A percentile compares a stretch with the other conserved stretches of the same genome.
Conservation (phyloP, 1,140 invertebrate genomes). For the Zaprionus africanus region DNA sequence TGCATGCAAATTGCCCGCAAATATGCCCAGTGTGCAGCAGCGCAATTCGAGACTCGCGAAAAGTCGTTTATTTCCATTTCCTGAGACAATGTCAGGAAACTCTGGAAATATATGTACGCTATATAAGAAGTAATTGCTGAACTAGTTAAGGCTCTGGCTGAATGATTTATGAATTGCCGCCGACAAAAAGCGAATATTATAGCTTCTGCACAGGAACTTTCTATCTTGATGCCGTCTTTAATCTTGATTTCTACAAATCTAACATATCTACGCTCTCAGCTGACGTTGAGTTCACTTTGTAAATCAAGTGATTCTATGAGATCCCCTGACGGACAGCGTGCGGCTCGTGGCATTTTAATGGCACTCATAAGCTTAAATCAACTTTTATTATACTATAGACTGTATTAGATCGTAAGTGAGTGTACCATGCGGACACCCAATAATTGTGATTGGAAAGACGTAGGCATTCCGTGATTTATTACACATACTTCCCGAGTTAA, state of each 20-base stretch:
- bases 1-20: slow-evolving; percentile 38
- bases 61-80: slow-evolving; percentile 13
- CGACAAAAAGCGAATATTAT: neutral
- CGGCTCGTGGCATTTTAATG: slow-evolving; percentile 61
- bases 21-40: neutral
- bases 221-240: neutral
- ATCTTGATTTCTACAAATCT: slow-evolving; percentile 12
- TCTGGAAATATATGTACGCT: neutral
- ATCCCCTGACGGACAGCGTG: slow-evolving; percentile 13
- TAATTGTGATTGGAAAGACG: slow-evolving; percentile 1
- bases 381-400: slow-evolving; percentile 12
- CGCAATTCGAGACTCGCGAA: neutral
- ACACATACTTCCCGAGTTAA: neutral
- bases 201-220: slow-evolving; percentile 4
- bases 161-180: neutral
- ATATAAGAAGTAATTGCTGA: slow-evolving; percentile 7
- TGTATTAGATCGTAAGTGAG: neutral
- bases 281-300: slow-evolving; percentile 25
- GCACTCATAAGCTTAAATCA: slow-evolving; percentile 46
- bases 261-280: neutral
- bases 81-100: slow-evolving; percentile 12
- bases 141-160: neutral
- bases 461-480: slow-evolving; percentile 1
- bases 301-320: slow-evolving; percentile 44
- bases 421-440: neutral